Conservation (phyloP, 2,797 vertebrate genomes). For the Hippopotamyrus pictus region DNA sequence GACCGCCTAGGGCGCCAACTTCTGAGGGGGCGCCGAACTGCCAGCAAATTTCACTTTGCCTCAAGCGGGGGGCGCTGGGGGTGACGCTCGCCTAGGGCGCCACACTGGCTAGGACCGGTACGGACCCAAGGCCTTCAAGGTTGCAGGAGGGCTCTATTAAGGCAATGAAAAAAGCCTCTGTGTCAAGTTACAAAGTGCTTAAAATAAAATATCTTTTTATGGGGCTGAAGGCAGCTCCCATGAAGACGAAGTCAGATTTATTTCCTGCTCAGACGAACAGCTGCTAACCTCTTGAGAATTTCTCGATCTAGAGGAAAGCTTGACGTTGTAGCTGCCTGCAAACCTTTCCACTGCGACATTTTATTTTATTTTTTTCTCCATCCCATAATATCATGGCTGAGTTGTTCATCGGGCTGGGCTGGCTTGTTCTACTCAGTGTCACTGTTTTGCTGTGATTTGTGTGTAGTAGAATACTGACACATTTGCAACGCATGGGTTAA, state of each 20-base stretch:
- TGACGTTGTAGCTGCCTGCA: background rate
- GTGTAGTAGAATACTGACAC: background rate
- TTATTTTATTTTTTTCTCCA: background rate
- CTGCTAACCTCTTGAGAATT: constrained; percentile 27
- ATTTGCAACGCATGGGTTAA: background rate
- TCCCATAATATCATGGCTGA: background rate
- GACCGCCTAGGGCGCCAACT: too few species aligned
- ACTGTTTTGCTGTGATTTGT: background rate
- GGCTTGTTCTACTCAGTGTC: background rate
- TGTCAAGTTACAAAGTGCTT: constrained; percentile 12
- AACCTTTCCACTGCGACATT: background rate
- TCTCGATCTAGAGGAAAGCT: background rate
- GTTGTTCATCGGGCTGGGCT: background rate
- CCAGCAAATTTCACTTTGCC: too few species aligned
- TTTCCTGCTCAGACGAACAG: constrained; percentile 4
- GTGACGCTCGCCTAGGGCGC: too few species aligned
- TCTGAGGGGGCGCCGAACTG: too few species aligned
- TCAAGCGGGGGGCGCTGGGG: too few species aligned
- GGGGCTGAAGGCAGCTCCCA: background rate
- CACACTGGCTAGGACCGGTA: too few species aligned
- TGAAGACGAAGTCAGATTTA: constrained; percentile 13
- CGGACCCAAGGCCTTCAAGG: background rate
- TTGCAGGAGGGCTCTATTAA: background rate
- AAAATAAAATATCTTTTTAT: constrained; percentile 19
- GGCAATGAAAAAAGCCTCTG: background rate